Evolutionary conservation across 2,888 invertebrate species (phyloP), one percentile per base, ranked within the genome.

Genomic region (Embidobia sp.): DNA sequence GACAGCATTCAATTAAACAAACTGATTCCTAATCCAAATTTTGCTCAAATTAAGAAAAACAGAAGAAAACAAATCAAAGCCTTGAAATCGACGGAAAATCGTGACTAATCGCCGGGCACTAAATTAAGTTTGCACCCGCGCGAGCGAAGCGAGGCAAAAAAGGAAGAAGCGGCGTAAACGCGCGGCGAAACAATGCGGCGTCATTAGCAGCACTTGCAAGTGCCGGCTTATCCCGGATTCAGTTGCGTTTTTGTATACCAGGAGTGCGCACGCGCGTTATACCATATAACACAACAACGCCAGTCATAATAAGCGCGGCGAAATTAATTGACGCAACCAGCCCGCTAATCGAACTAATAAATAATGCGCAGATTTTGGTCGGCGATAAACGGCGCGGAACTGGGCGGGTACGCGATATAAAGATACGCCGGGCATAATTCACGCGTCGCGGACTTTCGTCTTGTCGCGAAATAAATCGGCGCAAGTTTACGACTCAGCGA

Each of bases 321-420:
- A 59, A 67, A 69, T 69, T 69, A 59, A 69, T 69, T 59, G 59
- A 61, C 44, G 44, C 70, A 51, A 59, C 51, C 59, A 16, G 35
- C 35, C 27, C 51, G 51, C 11, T 35, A 53, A 61, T 59, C 59
- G 70, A 44, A 11, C 61, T 44, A 59, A 70, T 70, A 70, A 70
- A 70, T 70, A 59, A 70, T 70, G 3, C 70, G 18, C 70, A 42
- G 70, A 70, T 70, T 70, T 70, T 61, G 26, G 51, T 35, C 35
- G 59, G 3, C 49, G 69, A 69, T 67, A 67, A 67, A 35, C 51
- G 53, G 51, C 64, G 10, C 42, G 51, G 51, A 35, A 26, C 11
- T 13, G 22, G 35, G 22, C 42, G 42, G 40, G 48, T 64, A 44
- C 18, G 35, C 35, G 51, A 64, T 51, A 51, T 27, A 51, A 64